phyloP scores from a whole-genome alignment of 2,113 vertebrate genomes.

The Urocolius indicus region DNA sequence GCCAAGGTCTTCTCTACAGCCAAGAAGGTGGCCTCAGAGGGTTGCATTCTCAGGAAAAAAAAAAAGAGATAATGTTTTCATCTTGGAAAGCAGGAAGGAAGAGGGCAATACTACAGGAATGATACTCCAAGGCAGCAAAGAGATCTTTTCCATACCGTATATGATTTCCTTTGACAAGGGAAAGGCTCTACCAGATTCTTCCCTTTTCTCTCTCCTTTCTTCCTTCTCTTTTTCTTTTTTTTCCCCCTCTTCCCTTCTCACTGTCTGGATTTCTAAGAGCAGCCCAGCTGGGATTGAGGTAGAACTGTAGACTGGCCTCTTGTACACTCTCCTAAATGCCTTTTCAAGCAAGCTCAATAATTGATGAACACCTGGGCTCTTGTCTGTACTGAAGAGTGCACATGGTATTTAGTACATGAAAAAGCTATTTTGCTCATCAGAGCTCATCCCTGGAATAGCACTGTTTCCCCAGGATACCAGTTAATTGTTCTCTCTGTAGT shows the following conservation, averaged over 20 bases:
- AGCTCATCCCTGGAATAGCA: conserved; percentile 36
- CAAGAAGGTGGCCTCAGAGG: neutral
- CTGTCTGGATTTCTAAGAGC: neutral
- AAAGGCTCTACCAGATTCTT: neutral
- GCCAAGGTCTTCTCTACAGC: neutral
- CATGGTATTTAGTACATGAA: conserved; percentile 61
- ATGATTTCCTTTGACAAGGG: neutral
- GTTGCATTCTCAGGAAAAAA: neutral
- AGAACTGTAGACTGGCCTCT: conserved; percentile 50
- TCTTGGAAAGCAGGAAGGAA: neutral
- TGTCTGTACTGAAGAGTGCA: conserved; percentile 23
- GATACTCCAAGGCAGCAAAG: neutral
- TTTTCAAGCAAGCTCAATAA: conserved; percentile 79
- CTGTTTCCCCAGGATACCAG: conserved; percentile 10
- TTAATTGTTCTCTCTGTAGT: conserved; percentile 34
- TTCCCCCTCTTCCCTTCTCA: neutral
- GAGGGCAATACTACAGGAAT: neutral
- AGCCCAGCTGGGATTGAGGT: conserved; percentile 45
- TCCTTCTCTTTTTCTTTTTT: too few species aligned
- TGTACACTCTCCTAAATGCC: conserved; percentile 72
- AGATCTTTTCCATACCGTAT: neutral
- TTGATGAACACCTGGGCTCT: conserved; percentile 69
- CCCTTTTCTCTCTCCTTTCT: neutral
- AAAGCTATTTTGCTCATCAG: conserved; percentile 68
- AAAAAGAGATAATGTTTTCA: neutral